A percentile compares a stretch with the other conserved stretches of the same genome.
Conservation (phyloP, 2,113 vertebrate species). For the Eolophus roseicapilla region DNA sequence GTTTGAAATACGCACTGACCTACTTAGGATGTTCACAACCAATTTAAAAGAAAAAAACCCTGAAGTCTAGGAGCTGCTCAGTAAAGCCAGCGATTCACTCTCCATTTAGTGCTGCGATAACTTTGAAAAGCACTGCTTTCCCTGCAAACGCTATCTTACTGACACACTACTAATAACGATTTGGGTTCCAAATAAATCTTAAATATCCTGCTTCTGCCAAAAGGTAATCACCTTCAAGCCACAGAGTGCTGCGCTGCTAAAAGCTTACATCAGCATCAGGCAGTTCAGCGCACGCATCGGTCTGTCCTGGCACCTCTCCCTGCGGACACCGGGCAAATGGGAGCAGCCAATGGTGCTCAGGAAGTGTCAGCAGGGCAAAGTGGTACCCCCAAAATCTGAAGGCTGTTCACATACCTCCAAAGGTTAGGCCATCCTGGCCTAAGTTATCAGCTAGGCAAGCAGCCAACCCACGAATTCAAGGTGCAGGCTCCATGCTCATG, state of each 20-base stretch:
- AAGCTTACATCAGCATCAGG: neutral
- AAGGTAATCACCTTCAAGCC: neutral
- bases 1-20: slow-evolving; percentile 45
- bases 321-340: accelerated
- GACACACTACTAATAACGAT: neutral
- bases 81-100: neutral
- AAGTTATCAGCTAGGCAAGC: neutral
- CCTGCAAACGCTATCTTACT: neutral
- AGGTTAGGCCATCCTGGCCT: neutral
- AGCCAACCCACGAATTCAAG: neutral
- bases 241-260: neutral
- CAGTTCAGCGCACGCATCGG: accelerated
- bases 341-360: neutral
- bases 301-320: neutral
- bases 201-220: neutral
- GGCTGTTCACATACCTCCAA: neutral
- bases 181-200: neutral
- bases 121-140: neutral
- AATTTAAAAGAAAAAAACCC: neutral
- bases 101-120: neutral
- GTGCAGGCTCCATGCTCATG: accelerated
- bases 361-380: neutral
- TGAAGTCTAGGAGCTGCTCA: neutral
- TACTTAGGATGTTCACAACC: slow-evolving; percentile 24
- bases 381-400: neutral